Evolutionary conservation across 35 echinoderm and acorn worm species (phyloP), one percentile per base, ranked within the genome.

Genomic region (Ptychodera flava): DNA sequence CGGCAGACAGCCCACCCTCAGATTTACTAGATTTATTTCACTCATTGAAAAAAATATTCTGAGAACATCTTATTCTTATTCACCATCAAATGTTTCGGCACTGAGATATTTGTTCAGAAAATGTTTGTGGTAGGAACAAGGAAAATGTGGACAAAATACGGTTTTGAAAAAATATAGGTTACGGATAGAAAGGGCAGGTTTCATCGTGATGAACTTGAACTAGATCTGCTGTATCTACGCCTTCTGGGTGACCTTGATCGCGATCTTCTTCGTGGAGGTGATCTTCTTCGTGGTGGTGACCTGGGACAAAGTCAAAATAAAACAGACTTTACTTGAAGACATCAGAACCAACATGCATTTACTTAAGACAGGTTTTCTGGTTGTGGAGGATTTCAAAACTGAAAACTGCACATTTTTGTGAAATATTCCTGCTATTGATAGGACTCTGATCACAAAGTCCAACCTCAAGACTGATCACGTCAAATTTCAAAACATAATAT

Each of bases 151-250:
- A n/a, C n/a, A n/a, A n/a, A n/a, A n/a, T n/a, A n/a, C n/a, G n/a
- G n/a, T n/a, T n/a, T n/a, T n/a, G n/a, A n/a, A n/a, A n/a, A n/a
- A n/a, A n/a, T n/a, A n/a, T n/a, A n/a, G n/a, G n/a, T n/a, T n/a
- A n/a, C n/a, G n/a, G n/a, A n/a, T n/a, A n/a, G 45, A 64, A 6
- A 64, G 22, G 45, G 45, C 6, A 64, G 6, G 45, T 37, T 1
- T 36, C 80, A 95, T 35, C 93, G 93, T 15, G 93, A 95, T 85
- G 91, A 91, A 32, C 90, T 90, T 32, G 93, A 95, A 87, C 90
- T 95, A 22, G 93, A 95, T 16, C 93, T 83, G 38, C 93, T 95
- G 88, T 91, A 91, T 53, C 93, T 85, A 35, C 93, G 77, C 31
- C 93, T 88, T 35, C 90, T 82, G 82, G 94, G 94, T 37, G 83